These are phyloP conservation scores for Paguma larvata DNA, from an alignment of 2,797 vertebrate genomes.

Conservation along the genomic window DNA sequence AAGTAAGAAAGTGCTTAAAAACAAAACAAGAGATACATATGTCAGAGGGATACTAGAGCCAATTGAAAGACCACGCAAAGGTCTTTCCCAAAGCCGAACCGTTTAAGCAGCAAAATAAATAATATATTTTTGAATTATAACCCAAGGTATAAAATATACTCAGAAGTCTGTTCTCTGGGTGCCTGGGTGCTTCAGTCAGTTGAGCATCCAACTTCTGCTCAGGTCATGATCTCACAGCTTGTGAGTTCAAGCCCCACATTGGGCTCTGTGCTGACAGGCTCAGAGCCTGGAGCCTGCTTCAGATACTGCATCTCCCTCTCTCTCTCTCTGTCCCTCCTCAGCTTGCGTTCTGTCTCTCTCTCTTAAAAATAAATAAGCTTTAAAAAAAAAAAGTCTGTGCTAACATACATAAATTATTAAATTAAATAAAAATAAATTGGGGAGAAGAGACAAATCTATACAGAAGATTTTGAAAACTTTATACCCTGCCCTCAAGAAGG, in stretches of 20 bases:
- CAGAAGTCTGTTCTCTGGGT: neutral
- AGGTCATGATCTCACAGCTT: too few relatives aligned
- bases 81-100: neutral
- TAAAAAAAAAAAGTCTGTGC: neutral
- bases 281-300: too few relatives aligned
- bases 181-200: too few relatives aligned
- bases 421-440: neutral
- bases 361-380: too few relatives aligned
- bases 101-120: neutral
- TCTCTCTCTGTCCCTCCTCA: too few relatives aligned
- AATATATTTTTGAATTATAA: neutral
- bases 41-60: neutral
- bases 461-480: conserved; percentile 11
- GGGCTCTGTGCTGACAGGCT: too few relatives aligned
- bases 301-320: too few relatives aligned
- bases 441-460: neutral
- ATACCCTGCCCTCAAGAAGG: neutral
- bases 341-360: too few relatives aligned
- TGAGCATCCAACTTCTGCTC: too few relatives aligned
- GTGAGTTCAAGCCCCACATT: too few relatives aligned
- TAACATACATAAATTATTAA: neutral
- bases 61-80: neutral
- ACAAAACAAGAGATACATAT: neutral
- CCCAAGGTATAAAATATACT: neutral
- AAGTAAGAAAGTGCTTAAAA: neutral